Conservation (phyloP, 2,113 vertebrate species). For the Lampris incognitus region DNA sequence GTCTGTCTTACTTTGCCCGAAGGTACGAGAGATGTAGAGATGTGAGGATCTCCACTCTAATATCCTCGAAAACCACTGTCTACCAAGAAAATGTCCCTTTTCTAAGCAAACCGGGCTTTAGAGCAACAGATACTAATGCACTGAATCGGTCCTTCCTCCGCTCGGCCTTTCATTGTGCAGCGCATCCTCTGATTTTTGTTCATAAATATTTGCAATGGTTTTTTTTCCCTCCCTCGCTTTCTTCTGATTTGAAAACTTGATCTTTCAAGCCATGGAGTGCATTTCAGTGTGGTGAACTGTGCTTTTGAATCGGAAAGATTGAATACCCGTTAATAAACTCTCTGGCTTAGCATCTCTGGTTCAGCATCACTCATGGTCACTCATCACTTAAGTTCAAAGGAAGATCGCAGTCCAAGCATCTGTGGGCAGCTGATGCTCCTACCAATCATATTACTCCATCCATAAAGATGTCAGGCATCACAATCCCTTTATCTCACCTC, state of each 20-base stretch:
- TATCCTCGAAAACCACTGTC: too few species aligned
- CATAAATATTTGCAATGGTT: background rate
- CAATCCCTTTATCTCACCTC: slow-evolving; percentile 64
- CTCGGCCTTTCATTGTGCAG: background rate
- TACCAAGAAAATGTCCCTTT: background rate
- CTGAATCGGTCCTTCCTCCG: background rate
- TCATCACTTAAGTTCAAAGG: slow-evolving; percentile 28
- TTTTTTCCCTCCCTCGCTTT: background rate
- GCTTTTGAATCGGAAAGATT: background rate
- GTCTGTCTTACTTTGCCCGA: too few species aligned
- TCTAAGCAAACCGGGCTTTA: background rate
- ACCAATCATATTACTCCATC: slow-evolving; percentile 48
- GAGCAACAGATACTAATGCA: background rate
- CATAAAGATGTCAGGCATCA: slow-evolving; percentile 67
- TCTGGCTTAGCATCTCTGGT: slow-evolving; percentile 12
- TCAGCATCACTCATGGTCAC: slow-evolving; percentile 17
- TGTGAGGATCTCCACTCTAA: too few species aligned
- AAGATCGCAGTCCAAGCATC: background rate
- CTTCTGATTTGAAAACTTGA: too few species aligned
- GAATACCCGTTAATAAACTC: background rate
- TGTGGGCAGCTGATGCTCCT: slow-evolving; percentile 30
- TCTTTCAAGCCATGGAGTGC: too few species aligned
- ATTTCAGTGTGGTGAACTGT: background rate
- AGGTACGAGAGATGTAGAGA: too few species aligned
- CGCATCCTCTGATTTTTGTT: too few species aligned